Percentiles rank a stretch among this genome's conserved stretches.
Conservation (phyloP, 2,888 invertebrate genomes). For the Tipula confusa region DNA sequence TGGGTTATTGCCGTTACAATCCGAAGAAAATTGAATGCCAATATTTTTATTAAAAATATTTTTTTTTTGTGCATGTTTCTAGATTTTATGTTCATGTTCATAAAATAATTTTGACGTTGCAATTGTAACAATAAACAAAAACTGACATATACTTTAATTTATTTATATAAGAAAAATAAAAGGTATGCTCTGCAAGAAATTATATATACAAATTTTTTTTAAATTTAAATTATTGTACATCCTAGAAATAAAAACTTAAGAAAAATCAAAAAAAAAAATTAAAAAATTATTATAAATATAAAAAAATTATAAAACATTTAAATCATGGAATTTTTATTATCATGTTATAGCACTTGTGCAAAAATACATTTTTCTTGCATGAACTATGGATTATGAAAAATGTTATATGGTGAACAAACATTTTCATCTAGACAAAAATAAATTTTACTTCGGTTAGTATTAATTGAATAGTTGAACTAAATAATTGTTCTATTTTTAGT, state of each 20-base stretch:
- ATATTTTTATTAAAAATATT: neutral
- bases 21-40: too few relatives aligned
- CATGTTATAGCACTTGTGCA: too few relatives aligned
- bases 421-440: too few relatives aligned
- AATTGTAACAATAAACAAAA: neutral
- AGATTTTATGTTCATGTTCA: neutral
- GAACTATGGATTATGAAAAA: too few relatives aligned
- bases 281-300: neutral
- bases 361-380: too few relatives aligned
- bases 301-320: neutral
- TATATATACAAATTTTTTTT: neutral
- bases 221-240: neutral
- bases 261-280: neutral
- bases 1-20: too few relatives aligned
- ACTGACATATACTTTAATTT: neutral
- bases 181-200: neutral
- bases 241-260: neutral
- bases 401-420: too few relatives aligned
- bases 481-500: too few relatives aligned
- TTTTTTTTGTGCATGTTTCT: constrained; percentile 3
- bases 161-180: neutral
- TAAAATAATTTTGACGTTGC: neutral
- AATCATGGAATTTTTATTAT: neutral
- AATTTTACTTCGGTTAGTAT: too few relatives aligned
- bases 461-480: too few relatives aligned